A percentile compares a stretch with the other conserved stretches of the same genome.
phyloP scores from a whole-genome alignment of 2,797 vertebrate species.

The Gallinago nigripennis region DNA sequence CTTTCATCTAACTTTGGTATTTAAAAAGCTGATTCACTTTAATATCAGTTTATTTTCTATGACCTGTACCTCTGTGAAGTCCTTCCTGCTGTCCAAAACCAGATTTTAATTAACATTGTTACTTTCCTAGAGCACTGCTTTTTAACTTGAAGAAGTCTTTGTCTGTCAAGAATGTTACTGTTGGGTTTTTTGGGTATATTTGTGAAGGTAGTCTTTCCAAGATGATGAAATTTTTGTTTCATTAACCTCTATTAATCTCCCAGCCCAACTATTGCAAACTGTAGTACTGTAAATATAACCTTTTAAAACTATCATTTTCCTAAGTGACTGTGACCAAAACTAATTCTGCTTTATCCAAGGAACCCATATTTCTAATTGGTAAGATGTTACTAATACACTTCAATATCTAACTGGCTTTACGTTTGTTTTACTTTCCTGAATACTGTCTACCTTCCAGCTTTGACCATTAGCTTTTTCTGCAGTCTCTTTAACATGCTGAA shows the following conservation, averaged over 20 bases:
- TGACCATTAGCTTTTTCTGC: not conserved
- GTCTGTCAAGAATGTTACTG: not conserved
- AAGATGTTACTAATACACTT: not conserved
- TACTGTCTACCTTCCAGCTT: not conserved
- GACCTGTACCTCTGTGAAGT: not conserved
- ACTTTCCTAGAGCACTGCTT: not conserved
- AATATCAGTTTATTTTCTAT: not conserved
- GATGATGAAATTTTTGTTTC: not conserved
- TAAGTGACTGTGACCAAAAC: not conserved
- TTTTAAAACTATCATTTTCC: not conserved
- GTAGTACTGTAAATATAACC: not conserved
- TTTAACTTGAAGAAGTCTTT: not conserved
- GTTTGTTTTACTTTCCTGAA: not conserved
- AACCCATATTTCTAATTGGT: not conserved
- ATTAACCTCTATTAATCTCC: not conserved
- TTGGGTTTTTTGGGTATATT: not conserved
- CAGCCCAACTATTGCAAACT: not conserved
- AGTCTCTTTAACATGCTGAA: not conserved
- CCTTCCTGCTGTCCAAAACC: not conserved
- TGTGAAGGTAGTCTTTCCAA: not conserved
- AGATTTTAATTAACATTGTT: not conserved
- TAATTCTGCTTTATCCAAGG: not conserved
- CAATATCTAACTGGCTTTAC: not conserved
- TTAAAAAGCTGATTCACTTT: not conserved
- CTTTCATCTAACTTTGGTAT: not conserved